Base-by-base conservation (phyloP, 2,888 invertebrate genomes). In the Apamea epomidion region DNA sequence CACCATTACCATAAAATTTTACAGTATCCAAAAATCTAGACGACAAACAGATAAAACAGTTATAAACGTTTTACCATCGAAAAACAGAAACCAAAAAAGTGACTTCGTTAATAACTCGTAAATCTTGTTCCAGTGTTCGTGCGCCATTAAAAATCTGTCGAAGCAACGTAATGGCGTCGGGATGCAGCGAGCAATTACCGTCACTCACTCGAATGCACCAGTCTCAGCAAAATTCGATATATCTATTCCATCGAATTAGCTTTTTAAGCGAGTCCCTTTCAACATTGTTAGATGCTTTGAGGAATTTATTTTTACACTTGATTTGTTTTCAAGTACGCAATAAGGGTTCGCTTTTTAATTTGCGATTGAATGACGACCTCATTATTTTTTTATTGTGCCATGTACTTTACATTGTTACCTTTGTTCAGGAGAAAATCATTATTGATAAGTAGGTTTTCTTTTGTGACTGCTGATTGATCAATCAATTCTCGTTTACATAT, bases 121-220 rank as follows among this genome's bases (percentile, higher is more conserved):
- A 92, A 91, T 90, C 91, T 90, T 88, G 87, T 89, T 84, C 78
- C 88, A 83, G 75, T 85, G 84, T 87, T 83, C 81, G 74, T 87
- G 88, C 91, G 87, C 92, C 92, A 92, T 92, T 92, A 92, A 92
- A 92, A 92, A 88, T 89, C 88, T 90, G 92, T 91, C 90, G 82
- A 81, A 87, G 87, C 86, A 80, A 82, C 85, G 87, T 89, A 87
- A 88, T 88, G 86, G 88, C 83, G 82, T 68, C 82, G 86, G 85
- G 88, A 87, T 85, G 89, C 91, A 91, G 85, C 86, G 76, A 90
- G 92, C 93, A 94, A 94, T 94, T 94, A 94, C 92, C 94, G 94
- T 94, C 94, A 90, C 93, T 94, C 92, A 92, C 85, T 82, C 81
- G 67, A 85, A 60, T 84, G 82, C 80, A 88, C 84, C 71, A 71